These are phyloP conservation scores for Resseliella maxima DNA, from an alignment of 2,888 invertebrate genomes.

Conservation along the genomic window DNA sequence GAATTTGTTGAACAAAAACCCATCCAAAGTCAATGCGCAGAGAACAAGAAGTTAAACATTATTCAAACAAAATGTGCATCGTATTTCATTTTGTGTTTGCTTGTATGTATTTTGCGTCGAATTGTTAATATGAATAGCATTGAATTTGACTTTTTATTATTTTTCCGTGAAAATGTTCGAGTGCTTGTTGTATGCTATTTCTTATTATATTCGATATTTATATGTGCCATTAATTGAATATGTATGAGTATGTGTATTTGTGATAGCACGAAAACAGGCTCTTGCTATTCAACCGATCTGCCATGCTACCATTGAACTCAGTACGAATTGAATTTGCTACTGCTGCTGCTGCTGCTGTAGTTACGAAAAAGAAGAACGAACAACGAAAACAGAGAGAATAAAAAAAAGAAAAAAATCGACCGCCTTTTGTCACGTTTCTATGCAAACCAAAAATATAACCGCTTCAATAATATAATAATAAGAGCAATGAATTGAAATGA, in stretches of 20 bases:
- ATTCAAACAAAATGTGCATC: slow-evolving; percentile 26
- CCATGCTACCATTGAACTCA: too few relatives aligned
- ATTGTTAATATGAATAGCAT: slow-evolving; percentile 12
- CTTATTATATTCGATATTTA: not conserved
- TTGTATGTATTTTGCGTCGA: not conserved
- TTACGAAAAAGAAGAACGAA: too few relatives aligned
- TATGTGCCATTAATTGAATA: slow-evolving; percentile 41
- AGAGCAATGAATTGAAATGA: slow-evolving; percentile 2
- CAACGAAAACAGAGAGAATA: not conserved
- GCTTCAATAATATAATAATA: not conserved
- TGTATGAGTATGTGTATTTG: slow-evolving; percentile 23
- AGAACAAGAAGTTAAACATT: slow-evolving; percentile 21
- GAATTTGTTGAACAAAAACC: not conserved
- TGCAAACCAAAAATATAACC: not conserved
- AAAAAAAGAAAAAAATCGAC: not conserved
- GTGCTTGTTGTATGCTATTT: not conserved
- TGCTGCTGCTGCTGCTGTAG: too few relatives aligned
- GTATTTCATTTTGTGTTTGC: not conserved
- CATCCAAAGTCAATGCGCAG: not conserved
- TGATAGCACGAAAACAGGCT: slow-evolving; percentile 28
- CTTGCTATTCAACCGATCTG: not conserved
- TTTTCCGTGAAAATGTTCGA: slow-evolving; percentile 22
- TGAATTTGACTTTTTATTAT: slow-evolving; percentile 25
- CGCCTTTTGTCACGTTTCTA: slow-evolving; percentile 9
- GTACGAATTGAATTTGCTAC: too few relatives aligned